Base-by-base conservation (phyloP, 2,888 invertebrate species). In the Sminthurinus aureus region DNA sequence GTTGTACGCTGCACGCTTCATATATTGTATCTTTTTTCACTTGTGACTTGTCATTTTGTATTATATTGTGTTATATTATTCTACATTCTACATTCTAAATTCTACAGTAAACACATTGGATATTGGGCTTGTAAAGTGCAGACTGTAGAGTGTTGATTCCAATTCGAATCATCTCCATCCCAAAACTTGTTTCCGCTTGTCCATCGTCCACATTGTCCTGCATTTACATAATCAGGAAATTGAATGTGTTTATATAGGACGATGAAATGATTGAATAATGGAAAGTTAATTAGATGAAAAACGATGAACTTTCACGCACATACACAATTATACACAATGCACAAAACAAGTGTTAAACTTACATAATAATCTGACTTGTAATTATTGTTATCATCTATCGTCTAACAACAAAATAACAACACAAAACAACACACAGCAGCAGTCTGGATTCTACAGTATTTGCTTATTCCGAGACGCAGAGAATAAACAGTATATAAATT, bases 191-290 rank as follows among this genome's bases (percentile, higher is more conserved):
- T 38, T 38, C 38, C 38, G 38, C 38, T 38, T 6, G 38, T 38
- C 38, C 38, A 38, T 38, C 38, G 38, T 38, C 38, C 38, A 38
- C 6, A 38, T 38, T n/a, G n/a, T 38, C 38, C 38, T 38, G 38
- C 78, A 78, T 78, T 78, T 78, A 78, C 78, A 78, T 78, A 78
- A 78, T 78, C 78, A 78, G 78, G 78, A 78, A 78, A 78, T 78
- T 66, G 78, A 78, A 78, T 66, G 78, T 24, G 3, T 12, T 38
- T 15, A 24, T 15, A 24, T n/a, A n/a, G n/a, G 77, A 64, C 24
- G 64, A 38, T 64, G 22, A 38, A 78, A 66, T 38, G 78, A 66
- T 78, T 66, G 78, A 78, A 78, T 78, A 78, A 78, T 78, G 78
- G 78, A 78, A 78, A 78, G 78, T 78, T 78, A 78, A 66, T 78